Evolutionary conservation across 2,113 vertebrate genomes (phyloP).

Genomic region (Stigmatopora argus): DNA sequence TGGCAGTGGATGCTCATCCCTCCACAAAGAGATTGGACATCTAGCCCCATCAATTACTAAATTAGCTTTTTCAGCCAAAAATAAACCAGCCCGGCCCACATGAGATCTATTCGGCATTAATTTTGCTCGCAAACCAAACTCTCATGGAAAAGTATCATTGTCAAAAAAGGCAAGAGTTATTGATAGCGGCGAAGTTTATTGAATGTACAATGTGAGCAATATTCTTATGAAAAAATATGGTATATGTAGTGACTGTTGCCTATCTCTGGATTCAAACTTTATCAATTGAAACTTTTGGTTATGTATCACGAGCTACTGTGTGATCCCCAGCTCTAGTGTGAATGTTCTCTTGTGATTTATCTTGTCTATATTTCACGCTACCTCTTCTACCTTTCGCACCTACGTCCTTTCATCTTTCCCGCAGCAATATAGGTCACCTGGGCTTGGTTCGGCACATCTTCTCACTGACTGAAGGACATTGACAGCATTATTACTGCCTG

Average conservation of each 20-base stretch:
- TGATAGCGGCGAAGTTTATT: too few relatives aligned
- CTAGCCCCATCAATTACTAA: too few relatives aligned
- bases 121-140: too few relatives aligned
- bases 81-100: too few relatives aligned
- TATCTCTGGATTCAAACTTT: background rate
- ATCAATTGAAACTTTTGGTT: background rate
- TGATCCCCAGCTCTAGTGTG: slow-evolving; percentile 21
- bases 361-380: slow-evolving; percentile 40
- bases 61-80: too few relatives aligned
- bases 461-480: slow-evolving; percentile 66
- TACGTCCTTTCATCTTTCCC: slow-evolving; percentile 22
- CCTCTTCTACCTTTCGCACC: slow-evolving; percentile 23
- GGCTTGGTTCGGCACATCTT: slow-evolving; percentile 35
- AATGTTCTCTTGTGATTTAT: slow-evolving; percentile 42
- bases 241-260: background rate
- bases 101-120: too few relatives aligned
- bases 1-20: too few relatives aligned
- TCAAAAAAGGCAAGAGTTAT: too few relatives aligned
- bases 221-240: background rate
- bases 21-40: too few relatives aligned
- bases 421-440: slow-evolving; percentile 50
- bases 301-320: background rate
- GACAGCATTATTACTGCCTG: slow-evolving; percentile 82
- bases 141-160: too few relatives aligned
- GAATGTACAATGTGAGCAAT: background rate